phyloP scores from a whole-genome alignment of 2,113 vertebrate genomes.

The Melanerpes aurifrons region DNA sequence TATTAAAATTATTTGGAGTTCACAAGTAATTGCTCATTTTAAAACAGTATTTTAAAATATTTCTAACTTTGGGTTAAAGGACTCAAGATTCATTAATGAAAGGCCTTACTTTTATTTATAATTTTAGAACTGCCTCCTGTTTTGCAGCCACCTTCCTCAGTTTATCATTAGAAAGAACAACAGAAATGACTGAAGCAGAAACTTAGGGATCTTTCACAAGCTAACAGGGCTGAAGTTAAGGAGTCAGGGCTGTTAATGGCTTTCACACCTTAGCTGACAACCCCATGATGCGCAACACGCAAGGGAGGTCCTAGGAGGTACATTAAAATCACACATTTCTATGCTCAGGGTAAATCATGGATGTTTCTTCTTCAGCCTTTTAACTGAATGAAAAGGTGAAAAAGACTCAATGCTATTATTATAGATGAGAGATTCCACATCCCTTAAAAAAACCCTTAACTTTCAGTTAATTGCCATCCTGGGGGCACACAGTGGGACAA shows the following conservation, averaged over 20 bases:
- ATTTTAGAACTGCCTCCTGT: not conserved
- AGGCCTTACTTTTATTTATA: not conserved
- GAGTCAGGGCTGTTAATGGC: not conserved
- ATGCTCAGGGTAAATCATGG: not conserved
- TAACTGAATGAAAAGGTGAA: not conserved
- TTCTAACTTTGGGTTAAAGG: not conserved
- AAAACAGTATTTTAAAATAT: not conserved
- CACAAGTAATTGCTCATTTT: not conserved
- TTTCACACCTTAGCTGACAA: not conserved
- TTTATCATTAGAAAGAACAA: not conserved
- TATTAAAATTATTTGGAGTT: not conserved
- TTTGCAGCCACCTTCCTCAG: not conserved
- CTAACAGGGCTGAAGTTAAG: not conserved
- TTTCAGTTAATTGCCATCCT: not conserved
- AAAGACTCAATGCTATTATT: not conserved
- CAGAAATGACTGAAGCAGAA: not conserved
- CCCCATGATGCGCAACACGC: not conserved
- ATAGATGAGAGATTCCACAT: not conserved
- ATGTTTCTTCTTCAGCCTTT: not conserved
- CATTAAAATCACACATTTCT: not conserved
- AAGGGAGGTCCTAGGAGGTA: not conserved
- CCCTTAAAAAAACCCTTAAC: not conserved
- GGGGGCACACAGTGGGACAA: not conserved
- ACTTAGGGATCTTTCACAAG: not conserved
- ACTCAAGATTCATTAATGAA: not conserved